Conservation (phyloP, 2,888 invertebrate genomes). For the Orchesellides sinensis region DNA sequence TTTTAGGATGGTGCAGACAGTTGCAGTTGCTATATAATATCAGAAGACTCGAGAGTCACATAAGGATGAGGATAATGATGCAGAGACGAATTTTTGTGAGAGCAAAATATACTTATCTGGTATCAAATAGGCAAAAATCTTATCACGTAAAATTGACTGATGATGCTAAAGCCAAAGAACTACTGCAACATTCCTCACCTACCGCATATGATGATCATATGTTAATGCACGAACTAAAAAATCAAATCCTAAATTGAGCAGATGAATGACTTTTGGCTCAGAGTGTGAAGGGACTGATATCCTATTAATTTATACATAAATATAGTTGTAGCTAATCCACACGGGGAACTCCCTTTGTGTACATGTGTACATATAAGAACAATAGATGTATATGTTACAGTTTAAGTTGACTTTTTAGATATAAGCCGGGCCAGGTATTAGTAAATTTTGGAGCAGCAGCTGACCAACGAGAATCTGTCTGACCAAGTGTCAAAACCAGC, state of each 20-base stretch:
- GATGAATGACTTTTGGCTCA: constrained; percentile 6
- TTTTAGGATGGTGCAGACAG: too few relatives aligned
- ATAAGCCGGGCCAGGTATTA: constrained; percentile 8
- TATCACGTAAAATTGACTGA: not conserved
- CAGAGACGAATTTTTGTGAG: not conserved
- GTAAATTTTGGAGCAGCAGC: constrained; percentile 24
- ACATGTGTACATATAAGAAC: too few relatives aligned
- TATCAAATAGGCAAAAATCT: not conserved
- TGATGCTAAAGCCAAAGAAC: constrained; percentile 4
- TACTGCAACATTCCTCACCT: constrained; percentile 27
- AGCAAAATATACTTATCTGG: not conserved
- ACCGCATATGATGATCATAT: constrained; percentile 29
- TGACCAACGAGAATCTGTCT: too few relatives aligned
- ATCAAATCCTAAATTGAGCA: not conserved
- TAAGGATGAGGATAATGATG: not conserved
- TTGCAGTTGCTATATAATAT: not conserved
- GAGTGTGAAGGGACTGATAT: not conserved
- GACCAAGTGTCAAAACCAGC: too few relatives aligned
- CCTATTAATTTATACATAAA: not conserved
- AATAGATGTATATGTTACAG: not conserved
- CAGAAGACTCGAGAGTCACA: not conserved
- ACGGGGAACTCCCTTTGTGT: not conserved
- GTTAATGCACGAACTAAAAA: not conserved
- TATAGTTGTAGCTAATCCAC: not conserved
- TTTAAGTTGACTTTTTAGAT: not conserved